Conservation (phyloP, 2,113 vertebrate species). For the Notothenia coriiceps region DNA sequence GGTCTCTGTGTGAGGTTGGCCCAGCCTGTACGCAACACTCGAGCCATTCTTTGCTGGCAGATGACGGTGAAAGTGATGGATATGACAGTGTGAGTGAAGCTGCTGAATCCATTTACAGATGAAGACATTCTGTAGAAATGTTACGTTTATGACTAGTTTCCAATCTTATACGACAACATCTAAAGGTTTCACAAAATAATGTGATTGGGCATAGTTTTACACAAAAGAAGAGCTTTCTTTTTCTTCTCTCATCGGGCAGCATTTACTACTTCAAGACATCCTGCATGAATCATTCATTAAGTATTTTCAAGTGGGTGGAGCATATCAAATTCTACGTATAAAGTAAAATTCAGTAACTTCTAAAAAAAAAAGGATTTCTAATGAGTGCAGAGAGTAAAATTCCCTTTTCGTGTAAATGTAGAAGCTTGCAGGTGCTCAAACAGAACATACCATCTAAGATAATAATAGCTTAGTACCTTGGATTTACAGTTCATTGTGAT, state of each 20-base stretch:
- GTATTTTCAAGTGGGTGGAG: slow-evolving; percentile 26
- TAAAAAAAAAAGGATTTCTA: background rate
- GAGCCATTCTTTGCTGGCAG: slow-evolving; percentile 31
- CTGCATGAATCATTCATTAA: slow-evolving; percentile 23
- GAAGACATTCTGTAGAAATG: slow-evolving; percentile 33
- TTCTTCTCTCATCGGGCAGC: background rate
- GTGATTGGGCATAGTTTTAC: slow-evolving; percentile 5
- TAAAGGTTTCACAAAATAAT: slow-evolving; percentile 13
- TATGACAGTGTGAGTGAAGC: slow-evolving; percentile 57
- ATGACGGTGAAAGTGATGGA: slow-evolving; percentile 57
- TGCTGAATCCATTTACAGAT: slow-evolving; percentile 64
- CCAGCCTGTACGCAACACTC: slow-evolving; percentile 2
- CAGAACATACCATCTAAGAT: background rate
- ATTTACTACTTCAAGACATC: background rate
- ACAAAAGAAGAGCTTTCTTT: slow-evolving; percentile 1
- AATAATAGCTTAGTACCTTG: background rate
- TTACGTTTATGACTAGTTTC: slow-evolving; percentile 43
- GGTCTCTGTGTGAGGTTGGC: slow-evolving; percentile 38
- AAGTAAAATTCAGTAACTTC: background rate
- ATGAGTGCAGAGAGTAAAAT: background rate
- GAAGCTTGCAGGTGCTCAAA: background rate
- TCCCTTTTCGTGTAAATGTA: background rate
- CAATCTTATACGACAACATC: slow-evolving; percentile 24
- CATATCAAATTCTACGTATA: background rate
- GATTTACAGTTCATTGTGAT: background rate